Evolutionary conservation across 1,140 invertebrate species (phyloP).

Genomic region (Drosophila novamexicana): DNA sequence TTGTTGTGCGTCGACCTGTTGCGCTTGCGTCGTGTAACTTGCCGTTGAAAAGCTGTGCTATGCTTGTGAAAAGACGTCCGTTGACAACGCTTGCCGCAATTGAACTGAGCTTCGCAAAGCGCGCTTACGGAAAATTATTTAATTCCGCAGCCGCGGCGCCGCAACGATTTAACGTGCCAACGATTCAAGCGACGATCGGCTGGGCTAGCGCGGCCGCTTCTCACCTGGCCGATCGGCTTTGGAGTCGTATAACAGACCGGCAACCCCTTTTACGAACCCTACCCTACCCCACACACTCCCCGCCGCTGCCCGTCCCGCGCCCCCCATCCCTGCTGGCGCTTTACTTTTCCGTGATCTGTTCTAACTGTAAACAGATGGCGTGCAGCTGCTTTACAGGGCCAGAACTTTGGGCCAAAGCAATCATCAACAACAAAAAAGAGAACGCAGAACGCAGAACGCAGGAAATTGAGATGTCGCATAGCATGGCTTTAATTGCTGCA

Average conservation of each 20-base stretch:
- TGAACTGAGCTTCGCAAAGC: conserved; percentile 77
- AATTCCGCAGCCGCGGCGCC: conserved; percentile 61
- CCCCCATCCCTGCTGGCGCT: not conserved
- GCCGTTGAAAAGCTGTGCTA: conserved; percentile 18
- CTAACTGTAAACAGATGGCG: conserved; percentile 41
- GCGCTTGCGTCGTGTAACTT: conserved; percentile 23
- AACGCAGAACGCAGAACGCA: not conserved
- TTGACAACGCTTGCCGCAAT: conserved; percentile 72
- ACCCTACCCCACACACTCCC: not conserved
- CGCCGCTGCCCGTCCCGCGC: no score
- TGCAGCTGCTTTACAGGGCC: conserved; percentile 17
- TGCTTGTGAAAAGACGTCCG: conserved; percentile 57
- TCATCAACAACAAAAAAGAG: not conserved
- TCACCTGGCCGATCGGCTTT: not conserved
- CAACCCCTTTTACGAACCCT: not conserved
- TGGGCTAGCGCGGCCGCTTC: not conserved
- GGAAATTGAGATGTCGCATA: conserved; percentile 34
- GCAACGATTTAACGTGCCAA: conserved; percentile 10
- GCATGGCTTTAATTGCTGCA: conserved; percentile 35
- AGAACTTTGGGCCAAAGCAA: conserved; percentile 23
- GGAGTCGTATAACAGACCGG: not conserved
- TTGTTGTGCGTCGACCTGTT: not conserved
- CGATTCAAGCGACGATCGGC: conserved; percentile 34
- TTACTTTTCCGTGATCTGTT: conserved; percentile 33
- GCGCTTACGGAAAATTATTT: conserved; percentile 80